Evolutionary conservation across 2,888 invertebrate species (phyloP), one percentile per base, ranked within the genome.

Genomic region (Malachius bipustulatus): DNA sequence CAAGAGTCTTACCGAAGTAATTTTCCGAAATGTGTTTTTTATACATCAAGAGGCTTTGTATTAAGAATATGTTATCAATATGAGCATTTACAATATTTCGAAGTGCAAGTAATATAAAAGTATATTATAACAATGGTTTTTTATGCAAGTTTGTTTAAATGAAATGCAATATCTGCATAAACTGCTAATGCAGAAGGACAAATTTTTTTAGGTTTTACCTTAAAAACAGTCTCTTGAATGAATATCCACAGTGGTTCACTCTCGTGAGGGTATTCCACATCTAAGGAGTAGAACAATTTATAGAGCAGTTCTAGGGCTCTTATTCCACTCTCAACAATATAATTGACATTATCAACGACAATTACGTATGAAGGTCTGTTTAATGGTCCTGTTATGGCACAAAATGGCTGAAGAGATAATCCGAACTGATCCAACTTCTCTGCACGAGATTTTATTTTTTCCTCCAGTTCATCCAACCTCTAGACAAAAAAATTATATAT

Each of bases 141-240:
- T 24, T 24, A 24, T 9, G 8, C 8, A 24, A 8, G 8, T 24
- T 24, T n/a, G 8, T 35, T 26, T 12, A 36, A 14, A 12, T 37
- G 35, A 26, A 16, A 40, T 13, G 19, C 30, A 4, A 35, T 28
- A 29, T 37, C 40, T 3, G 40, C 31, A n/a, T n/a, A n/a, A n/a
- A n/a, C n/a, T n/a, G n/a, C n/a, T 4, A 40, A 24, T 10, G 34
- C 37, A 35, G 29, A 32, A 12, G 35, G 32, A 3, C 35, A 37
- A 24, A 31, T 34, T 27, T 28, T 41, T n/a, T n/a, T n/a, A n/a
- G n/a, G n/a, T n/a, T 11, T 19, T 16, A 36, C 34, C 14, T 35
- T 10, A 11, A 11, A 29, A 14, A 29, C 29, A 8, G 15, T 9
- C 29, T 29, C 29, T 11, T 29, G 10, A 4, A 29, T 29, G 4